A percentile compares a stretch with the other conserved stretches of the same genome.
Conservation (phyloP, 1,140 invertebrate genomes). For the Platyscapa corneri region DNA sequence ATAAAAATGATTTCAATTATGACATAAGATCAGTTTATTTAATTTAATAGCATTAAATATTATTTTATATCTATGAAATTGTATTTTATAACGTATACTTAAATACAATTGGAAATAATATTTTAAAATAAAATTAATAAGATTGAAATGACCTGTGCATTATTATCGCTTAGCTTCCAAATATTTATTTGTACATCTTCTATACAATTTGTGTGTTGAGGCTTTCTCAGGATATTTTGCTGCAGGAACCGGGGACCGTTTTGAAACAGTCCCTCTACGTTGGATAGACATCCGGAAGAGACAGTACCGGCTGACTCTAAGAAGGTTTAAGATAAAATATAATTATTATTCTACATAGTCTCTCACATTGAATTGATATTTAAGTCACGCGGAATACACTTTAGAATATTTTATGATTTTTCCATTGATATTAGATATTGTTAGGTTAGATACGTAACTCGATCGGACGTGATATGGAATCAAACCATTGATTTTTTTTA, state of each 20-base stretch:
- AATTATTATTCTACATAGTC: background rate
- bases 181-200: background rate
- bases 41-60: too few relatives aligned
- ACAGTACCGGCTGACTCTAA: background rate
- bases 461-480: background rate
- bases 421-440: background rate
- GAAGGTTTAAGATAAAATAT: slow-evolving; percentile 12
- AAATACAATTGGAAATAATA: too few relatives aligned
- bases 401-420: slow-evolving; percentile 20
- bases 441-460: slow-evolving; percentile 46
- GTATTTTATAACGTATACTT: too few relatives aligned
- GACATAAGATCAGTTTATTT: too few relatives aligned
- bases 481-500: slow-evolving; percentile 19
- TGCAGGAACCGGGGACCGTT: background rate
- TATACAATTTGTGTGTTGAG: background rate
- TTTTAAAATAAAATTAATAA: too few relatives aligned
- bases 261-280: background rate
- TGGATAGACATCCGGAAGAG: background rate
- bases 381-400: background rate
- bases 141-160: background rate
- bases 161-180: background rate
- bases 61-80: too few relatives aligned
- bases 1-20: too few relatives aligned
- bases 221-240: background rate
- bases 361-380: background rate